phyloP scores from a whole-genome alignment of 2,888 invertebrate genomes.

The Adela reaumurella region DNA sequence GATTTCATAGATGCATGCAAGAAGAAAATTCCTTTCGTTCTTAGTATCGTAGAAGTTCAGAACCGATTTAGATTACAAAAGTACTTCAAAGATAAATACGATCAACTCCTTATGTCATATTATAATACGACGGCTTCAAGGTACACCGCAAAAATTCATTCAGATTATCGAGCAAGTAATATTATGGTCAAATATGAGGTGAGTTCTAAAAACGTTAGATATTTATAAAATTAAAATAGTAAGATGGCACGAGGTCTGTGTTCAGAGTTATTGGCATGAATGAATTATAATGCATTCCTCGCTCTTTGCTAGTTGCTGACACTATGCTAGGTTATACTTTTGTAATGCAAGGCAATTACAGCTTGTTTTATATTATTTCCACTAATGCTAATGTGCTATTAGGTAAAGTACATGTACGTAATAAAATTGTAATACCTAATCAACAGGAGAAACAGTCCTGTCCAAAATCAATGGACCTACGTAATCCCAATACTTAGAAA shows the following conservation, averaged over 20 bases:
- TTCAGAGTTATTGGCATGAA: background rate
- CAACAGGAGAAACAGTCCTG: no score
- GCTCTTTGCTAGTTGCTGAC: no score
- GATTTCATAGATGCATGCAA: background rate
- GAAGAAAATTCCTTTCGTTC: constrained; percentile 2
- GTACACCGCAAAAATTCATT: constrained; percentile 6
- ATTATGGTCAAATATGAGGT: constrained; percentile 8
- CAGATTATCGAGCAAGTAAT: constrained; percentile 9
- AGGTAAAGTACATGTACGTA: no score
- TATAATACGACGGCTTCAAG: constrained; percentile 1
- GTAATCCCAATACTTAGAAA: no score
- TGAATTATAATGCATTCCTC: no score
- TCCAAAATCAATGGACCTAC: no score
- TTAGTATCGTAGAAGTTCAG: constrained; percentile 1
- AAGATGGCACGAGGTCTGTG: background rate
- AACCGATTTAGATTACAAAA: constrained; percentile 3
- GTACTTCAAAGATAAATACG: constrained; percentile 3
- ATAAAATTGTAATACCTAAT: no score
- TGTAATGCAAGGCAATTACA: background rate
- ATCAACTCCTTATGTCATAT: no score
- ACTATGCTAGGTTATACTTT: background rate
- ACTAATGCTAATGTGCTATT: no score
- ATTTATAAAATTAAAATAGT: background rate
- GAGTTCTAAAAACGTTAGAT: constrained; percentile 1
- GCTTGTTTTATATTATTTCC: background rate